Percentiles rank a stretch among this genome's conserved stretches.
Evolutionary conservation across 2,888 invertebrate species (phyloP).

Genomic region (Lithophane socia): DNA sequence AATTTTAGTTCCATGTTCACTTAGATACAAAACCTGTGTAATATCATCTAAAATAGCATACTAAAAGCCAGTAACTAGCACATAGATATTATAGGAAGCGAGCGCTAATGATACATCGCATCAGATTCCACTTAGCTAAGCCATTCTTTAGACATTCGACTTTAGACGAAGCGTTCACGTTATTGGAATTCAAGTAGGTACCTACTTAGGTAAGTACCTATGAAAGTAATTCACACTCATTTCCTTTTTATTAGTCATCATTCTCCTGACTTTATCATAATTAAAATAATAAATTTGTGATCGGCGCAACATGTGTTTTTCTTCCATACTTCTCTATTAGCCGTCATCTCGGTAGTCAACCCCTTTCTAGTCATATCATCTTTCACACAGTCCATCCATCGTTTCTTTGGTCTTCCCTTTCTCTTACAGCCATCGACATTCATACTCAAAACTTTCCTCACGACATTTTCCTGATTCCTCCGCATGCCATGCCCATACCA

Average conservation of each 20-base stretch:
- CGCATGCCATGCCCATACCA: no score
- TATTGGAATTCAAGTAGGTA: slow-evolving; percentile 23
- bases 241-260: background rate
- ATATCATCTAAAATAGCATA: slow-evolving; percentile 6
- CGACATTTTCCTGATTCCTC: no score
- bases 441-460: no score
- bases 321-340: no score
- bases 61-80: slow-evolving; percentile 25
- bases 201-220: background rate
- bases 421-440: no score
- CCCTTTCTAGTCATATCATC: no score
- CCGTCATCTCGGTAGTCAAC: no score
- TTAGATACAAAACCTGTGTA: background rate
- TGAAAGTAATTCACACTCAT: background rate
- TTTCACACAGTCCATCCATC: no score
- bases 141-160: slow-evolving; percentile 47
- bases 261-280: no score
- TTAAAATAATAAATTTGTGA: no score
- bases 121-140: slow-evolving; percentile 56
- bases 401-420: no score
- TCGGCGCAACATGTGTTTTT: no score
- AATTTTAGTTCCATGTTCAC: background rate
- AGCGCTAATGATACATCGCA: slow-evolving; percentile 52
- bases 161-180: slow-evolving; percentile 24
- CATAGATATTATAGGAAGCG: slow-evolving; percentile 19